A percentile compares a stretch with the other conserved stretches of the same genome.
phyloP scores from a whole-genome alignment of 30 jellyfish, hydroid and myxozoan species.

The Phacellophora camtschatica region DNA sequence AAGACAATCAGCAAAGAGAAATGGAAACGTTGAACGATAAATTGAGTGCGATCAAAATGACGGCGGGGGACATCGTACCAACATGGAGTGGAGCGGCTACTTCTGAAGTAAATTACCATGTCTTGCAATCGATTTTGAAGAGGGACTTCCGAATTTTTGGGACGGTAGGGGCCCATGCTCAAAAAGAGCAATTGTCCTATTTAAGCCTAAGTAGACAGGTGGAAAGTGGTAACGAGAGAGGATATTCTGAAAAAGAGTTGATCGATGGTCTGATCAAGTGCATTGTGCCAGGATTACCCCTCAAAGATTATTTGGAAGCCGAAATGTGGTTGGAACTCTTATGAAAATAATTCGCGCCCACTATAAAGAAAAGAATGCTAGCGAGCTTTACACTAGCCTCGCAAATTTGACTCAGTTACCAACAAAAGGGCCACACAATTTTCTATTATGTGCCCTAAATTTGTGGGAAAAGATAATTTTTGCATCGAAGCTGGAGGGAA shows the following conservation, averaged over 20 bases:
- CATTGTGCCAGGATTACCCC: conserved; percentile 21
- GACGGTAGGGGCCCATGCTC: conserved; percentile 8
- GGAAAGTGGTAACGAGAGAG: neutral
- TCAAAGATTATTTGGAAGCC: conserved; percentile 20
- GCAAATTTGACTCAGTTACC: conserved; percentile 14
- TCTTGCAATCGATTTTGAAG: neutral
- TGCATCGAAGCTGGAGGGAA: conserved; percentile 16
- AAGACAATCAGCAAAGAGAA: neutral
- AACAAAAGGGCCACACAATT: conserved; percentile 39
- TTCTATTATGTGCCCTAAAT: conserved; percentile 44
- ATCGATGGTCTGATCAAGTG: conserved; percentile 26
- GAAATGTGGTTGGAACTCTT: conserved; percentile 9
- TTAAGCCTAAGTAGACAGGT: conserved; percentile 7
- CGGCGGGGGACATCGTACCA: neutral
- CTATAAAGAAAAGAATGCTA: conserved; percentile 43
- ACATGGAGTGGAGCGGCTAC: neutral
- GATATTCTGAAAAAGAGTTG: neutral
- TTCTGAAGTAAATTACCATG: neutral
- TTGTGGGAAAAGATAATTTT: conserved; percentile 16
- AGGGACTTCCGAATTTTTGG: conserved; percentile 6
- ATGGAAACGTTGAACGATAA: neutral
- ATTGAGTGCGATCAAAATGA: neutral
- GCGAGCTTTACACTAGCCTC: conserved; percentile 30
- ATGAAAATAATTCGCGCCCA: conserved; percentile 35
- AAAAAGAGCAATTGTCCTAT: neutral